Percentiles rank a stretch among this genome's conserved stretches.
Conservation (phyloP, 2,797 vertebrate genomes). For the Acrossocheilus fasciatus region DNA sequence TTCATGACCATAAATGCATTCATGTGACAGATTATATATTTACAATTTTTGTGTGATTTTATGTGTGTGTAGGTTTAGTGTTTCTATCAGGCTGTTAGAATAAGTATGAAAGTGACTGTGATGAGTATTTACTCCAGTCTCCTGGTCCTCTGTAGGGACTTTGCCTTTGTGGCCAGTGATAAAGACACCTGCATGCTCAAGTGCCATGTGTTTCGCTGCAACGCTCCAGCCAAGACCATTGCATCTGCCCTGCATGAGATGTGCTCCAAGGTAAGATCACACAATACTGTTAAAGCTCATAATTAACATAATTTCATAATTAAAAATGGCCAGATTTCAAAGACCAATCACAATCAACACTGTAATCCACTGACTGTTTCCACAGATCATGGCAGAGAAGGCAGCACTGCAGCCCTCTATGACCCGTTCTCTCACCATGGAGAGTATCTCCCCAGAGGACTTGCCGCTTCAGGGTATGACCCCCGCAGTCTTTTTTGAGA, state of each 20-base stretch:
- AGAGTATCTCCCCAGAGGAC: slow-evolving; percentile 86
- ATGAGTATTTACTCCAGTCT: slow-evolving; percentile 49
- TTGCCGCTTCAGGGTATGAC: slow-evolving; percentile 87
- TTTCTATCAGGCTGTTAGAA: not conserved
- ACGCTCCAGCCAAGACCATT: slow-evolving; percentile 92
- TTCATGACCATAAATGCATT: slow-evolving; percentile 9
- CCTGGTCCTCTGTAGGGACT: slow-evolving; percentile 82
- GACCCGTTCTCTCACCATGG: slow-evolving; percentile 78
- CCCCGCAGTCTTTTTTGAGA: not conserved
- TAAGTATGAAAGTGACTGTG: not conserved
- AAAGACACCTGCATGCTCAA: slow-evolving; percentile 95
- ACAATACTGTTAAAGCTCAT: not conserved
- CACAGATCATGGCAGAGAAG: slow-evolving; percentile 87
- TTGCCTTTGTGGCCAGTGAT: slow-evolving; percentile 94
- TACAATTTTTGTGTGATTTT: not conserved
- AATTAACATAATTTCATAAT: not conserved
- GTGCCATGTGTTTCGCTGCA: slow-evolving; percentile 96
- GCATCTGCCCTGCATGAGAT: slow-evolving; percentile 90
- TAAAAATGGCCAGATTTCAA: not conserved
- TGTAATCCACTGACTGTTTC: not conserved
- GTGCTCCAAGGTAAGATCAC: slow-evolving; percentile 88
- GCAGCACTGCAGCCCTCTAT: slow-evolving; percentile 71
- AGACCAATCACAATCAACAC: not conserved
- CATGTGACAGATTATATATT: not conserved
- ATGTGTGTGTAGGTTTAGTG: not conserved